phyloP scores from a whole-genome alignment of 2,797 vertebrate species.

The Anguilla megastoma region DNA sequence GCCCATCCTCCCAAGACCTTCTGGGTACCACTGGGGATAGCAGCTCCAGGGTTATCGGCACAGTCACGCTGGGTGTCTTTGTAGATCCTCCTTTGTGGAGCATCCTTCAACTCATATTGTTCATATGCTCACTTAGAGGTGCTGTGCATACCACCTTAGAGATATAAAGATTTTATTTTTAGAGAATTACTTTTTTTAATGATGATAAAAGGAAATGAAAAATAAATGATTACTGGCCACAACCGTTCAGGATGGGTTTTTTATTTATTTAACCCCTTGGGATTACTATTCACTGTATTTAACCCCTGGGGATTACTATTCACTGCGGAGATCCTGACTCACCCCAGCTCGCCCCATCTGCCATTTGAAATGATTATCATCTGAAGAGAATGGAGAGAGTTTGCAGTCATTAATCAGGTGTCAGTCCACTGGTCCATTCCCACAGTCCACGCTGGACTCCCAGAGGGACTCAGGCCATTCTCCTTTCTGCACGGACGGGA shows the following conservation, averaged over 20 bases:
- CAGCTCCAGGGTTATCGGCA: not conserved
- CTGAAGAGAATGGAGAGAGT: slow-evolving; percentile 54
- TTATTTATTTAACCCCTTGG: slow-evolving; percentile 31
- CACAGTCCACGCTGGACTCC: slow-evolving; percentile 51
- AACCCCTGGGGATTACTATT: slow-evolving; percentile 50
- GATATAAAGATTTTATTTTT: not conserved
- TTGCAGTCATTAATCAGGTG: slow-evolving; percentile 62
- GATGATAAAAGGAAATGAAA: not conserved
- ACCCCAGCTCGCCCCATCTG: slow-evolving; percentile 57
- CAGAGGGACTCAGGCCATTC: slow-evolving; percentile 37
- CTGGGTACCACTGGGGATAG: not conserved
- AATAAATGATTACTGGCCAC: not conserved
- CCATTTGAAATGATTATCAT: slow-evolving; percentile 62
- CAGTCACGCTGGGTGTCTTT: not conserved
- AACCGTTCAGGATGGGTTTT: slow-evolving; percentile 1
- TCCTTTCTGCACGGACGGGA: slow-evolving; percentile 35
- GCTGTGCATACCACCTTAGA: not conserved
- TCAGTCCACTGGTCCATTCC: slow-evolving; percentile 56
- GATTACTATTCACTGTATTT: slow-evolving; percentile 53
- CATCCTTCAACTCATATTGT: not conserved
- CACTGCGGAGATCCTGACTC: slow-evolving; percentile 45
- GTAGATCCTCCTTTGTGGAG: not conserved
- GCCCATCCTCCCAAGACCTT: not conserved
- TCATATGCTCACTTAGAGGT: not conserved
- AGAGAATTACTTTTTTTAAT: not conserved